A percentile compares a stretch with the other conserved stretches of the same genome.
These are phyloP conservation scores for Rhinophrynus dorsalis DNA, from an alignment of 2,797 vertebrate species.

Conservation along the genomic window DNA sequence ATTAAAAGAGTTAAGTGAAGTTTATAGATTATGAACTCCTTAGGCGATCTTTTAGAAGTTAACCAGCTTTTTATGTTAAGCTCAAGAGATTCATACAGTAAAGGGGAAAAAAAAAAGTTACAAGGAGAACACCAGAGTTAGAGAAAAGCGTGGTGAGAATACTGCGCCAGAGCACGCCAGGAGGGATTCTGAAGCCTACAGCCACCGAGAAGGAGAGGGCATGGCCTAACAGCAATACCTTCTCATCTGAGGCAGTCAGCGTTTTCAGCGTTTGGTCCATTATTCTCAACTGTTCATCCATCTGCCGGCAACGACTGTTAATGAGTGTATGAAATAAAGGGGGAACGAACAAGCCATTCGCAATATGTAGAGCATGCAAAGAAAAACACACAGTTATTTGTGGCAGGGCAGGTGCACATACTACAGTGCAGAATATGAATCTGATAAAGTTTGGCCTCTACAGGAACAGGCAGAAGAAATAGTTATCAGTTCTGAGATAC, in stretches of 20 bases:
- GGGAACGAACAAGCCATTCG: conserved; percentile 84
- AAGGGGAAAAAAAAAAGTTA: conserved; percentile 60
- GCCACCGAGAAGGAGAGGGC: conserved; percentile 54
- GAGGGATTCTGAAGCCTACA: conserved; percentile 16
- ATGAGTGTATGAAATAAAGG: conserved; percentile 76
- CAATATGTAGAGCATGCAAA: conserved; percentile 84
- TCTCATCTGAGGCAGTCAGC: conserved; percentile 81
- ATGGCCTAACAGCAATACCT: conserved; percentile 84
- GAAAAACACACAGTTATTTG: conserved; percentile 35
- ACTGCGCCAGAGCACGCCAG: background rate
- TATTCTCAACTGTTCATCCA: conserved; percentile 88
- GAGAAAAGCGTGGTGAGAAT: conserved; percentile 58
- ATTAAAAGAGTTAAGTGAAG: no score
- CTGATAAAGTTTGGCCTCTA: background rate
- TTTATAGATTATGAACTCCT: no score
- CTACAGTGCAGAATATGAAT: background rate
- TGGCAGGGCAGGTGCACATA: background rate
- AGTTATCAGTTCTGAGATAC: conserved; percentile 14
- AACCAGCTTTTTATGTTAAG: conserved; percentile 63
- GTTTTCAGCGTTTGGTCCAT: conserved; percentile 96
- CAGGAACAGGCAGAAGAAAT: background rate
- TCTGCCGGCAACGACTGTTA: conserved; percentile 87
- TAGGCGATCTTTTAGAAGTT: conserved; percentile 7
- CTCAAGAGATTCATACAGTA: conserved; percentile 59
- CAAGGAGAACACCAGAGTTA: conserved; percentile 64